Conservation (phyloP, 2,888 invertebrate species). For the Idaea biselata region DNA sequence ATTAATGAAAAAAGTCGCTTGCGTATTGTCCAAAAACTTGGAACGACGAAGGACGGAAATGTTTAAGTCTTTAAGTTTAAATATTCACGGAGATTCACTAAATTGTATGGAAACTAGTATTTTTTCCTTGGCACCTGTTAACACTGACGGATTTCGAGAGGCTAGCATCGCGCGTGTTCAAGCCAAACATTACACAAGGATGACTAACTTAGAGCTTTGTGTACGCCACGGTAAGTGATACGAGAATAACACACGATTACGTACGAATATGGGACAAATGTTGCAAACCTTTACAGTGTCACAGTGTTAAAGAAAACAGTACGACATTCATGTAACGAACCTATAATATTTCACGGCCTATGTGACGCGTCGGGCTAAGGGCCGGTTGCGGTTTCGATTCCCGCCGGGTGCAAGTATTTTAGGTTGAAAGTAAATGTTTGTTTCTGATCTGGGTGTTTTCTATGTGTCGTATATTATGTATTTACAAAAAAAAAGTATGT, state of each 20-base stretch:
- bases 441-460: too few relatives aligned
- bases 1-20: conserved; percentile 16
- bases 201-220: conserved; percentile 58
- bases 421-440: too few relatives aligned
- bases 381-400: too few relatives aligned
- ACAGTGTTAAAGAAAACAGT: conserved; percentile 41
- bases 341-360: too few relatives aligned
- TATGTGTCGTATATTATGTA: too few relatives aligned
- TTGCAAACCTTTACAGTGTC: conserved; percentile 48
- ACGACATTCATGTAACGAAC: conserved; percentile 12
- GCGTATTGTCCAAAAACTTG: conserved; percentile 5
- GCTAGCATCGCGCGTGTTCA: conserved; percentile 36
- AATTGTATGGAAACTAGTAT: conserved; percentile 21
- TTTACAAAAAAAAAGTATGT: too few relatives aligned
- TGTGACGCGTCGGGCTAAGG: too few relatives aligned
- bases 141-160: conserved; percentile 26
- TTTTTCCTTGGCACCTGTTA: conserved; percentile 29
- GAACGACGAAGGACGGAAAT: neutral
- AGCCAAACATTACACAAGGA: conserved; percentile 45
- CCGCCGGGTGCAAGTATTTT: too few relatives aligned
- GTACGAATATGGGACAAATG: conserved; percentile 63
- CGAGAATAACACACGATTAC: conserved; percentile 47
- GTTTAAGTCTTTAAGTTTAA: neutral
- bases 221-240: conserved; percentile 46
- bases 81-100: neutral